Evolutionary conservation across 2,113 vertebrate genomes (phyloP).

Genomic region (Alexandromys fortis): DNA sequence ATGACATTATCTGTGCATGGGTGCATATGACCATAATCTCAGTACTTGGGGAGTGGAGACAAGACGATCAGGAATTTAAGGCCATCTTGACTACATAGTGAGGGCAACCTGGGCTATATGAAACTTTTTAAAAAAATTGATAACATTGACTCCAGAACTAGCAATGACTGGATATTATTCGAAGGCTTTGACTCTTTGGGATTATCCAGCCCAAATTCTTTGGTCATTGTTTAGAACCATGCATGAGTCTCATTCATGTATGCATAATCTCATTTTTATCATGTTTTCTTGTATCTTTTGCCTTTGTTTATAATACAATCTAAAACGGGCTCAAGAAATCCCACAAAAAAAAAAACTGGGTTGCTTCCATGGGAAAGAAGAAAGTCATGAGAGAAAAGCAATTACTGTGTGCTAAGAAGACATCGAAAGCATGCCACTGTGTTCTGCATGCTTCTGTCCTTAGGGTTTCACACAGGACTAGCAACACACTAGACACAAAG

Average conservation of each 20-base stretch:
- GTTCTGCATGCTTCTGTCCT: not conserved
- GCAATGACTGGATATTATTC: not conserved
- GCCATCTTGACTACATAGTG: not conserved
- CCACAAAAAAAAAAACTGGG: not conserved
- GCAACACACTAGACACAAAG: not conserved
- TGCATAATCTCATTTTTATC: not conserved
- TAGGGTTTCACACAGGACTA: not conserved
- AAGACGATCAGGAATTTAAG: not conserved
- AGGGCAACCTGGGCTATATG: not conserved
- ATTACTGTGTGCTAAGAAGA: not conserved
- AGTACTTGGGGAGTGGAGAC: not conserved
- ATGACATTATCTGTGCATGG: not conserved
- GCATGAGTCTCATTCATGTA: not conserved
- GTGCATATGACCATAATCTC: not conserved
- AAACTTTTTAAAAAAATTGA: not conserved
- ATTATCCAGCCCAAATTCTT: not conserved
- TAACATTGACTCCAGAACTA: not conserved
- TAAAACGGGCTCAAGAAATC: not conserved
- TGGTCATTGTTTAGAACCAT: not conserved
- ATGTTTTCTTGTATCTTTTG: slow-evolving; percentile 1
- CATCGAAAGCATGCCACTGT: not conserved
- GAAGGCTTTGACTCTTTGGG: not conserved
- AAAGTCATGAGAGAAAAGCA: slow-evolving; percentile 11
- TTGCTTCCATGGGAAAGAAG: not conserved
- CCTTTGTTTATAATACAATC: slow-evolving; percentile 26